Conservation (phyloP, 2,113 vertebrate genomes). For the Petroica traversi region DNA sequence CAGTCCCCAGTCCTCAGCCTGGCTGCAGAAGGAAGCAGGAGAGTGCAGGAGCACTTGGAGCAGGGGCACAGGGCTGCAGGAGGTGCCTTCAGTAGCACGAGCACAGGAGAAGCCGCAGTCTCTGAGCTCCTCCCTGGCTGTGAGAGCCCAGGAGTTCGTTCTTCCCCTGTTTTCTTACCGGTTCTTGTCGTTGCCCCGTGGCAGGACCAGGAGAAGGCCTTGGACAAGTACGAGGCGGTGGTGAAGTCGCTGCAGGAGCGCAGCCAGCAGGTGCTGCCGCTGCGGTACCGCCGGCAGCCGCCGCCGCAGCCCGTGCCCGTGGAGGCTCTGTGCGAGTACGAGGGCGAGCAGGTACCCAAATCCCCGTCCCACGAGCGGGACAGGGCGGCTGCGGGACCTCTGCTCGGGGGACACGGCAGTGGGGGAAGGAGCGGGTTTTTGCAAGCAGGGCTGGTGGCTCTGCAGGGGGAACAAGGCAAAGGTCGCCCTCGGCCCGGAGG, state of each 20-base stretch:
- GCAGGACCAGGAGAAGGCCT: conserved; percentile 92
- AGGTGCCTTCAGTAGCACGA: not conserved
- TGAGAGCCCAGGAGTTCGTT: not conserved
- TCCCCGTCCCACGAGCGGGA: accelerated
- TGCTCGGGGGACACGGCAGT: too few relatives aligned
- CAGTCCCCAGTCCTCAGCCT: not conserved
- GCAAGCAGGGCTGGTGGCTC: accelerated
- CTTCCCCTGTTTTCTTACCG: not conserved
- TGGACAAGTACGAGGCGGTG: conserved; percentile 86
- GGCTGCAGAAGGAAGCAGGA: not conserved
- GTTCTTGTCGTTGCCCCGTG: not conserved
- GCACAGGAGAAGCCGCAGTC: not conserved
- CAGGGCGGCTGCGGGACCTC: not conserved
- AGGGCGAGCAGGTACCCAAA: conserved; percentile 81
- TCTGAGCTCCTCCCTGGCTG: not conserved
- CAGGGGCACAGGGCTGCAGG: not conserved
- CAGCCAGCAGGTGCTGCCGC: conserved; percentile 86
- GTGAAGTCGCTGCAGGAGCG: conserved; percentile 84
- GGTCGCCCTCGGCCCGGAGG: accelerated
- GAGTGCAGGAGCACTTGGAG: not conserved
- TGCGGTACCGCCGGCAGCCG: conserved; percentile 80
- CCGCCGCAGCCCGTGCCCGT: conserved; percentile 83
- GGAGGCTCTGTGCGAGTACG: conserved; percentile 92
- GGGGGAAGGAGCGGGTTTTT: not conserved
- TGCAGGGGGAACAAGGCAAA: accelerated